Evolutionary conservation across 2,888 invertebrate genomes (phyloP), one percentile per base, ranked within the genome.

Genomic region (Eustalomyia histrio): DNA sequence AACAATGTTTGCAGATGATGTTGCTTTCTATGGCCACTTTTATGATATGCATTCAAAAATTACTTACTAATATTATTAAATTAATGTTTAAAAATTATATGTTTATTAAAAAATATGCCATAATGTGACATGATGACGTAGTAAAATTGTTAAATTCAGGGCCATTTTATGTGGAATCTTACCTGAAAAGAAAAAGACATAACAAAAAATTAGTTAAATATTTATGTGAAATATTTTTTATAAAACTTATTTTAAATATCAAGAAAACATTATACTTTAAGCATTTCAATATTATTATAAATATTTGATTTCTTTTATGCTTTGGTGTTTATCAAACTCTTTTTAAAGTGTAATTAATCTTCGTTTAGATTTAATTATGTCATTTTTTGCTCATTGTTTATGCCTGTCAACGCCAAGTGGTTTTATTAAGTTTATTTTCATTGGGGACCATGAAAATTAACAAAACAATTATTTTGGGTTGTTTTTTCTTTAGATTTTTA

Each of bases 331-430:
- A 53, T 55, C 50, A 60, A 52, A 52, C 52, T 43, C 43, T 47
- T 68, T 53, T 58, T 55, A 61, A 75, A 61, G 39, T 55, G 75
- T 75, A 75, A 75, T 75, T 75, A 75, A 75, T 75, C 75, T 75
- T 75, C 43, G 29, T 60, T 35, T 52, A 43, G 35, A 47, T 43
- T 43, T 61, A 68, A 47, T 63, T 76, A 55, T 68, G 75, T 33
- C 61, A 68, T 68, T 63, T 68, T 53, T 43, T 24, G 67, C 55
- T 61, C 55, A 68, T 75, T 75, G 67, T 75, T 68, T 67, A 55
- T 47, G 68, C 55, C 63, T 76, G 75, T 76, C 75, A 76, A 61
- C 55, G 35, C 53, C 75, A 76, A 76, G 63, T 68, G 61, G 55
- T 24, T 69, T 55, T 68, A 47, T 68, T 75, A 55, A 65, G 58